These are phyloP conservation scores for Basileuterus tristriatus DNA, from an alignment of 2,797 vertebrate species.

Conservation along the genomic window DNA sequence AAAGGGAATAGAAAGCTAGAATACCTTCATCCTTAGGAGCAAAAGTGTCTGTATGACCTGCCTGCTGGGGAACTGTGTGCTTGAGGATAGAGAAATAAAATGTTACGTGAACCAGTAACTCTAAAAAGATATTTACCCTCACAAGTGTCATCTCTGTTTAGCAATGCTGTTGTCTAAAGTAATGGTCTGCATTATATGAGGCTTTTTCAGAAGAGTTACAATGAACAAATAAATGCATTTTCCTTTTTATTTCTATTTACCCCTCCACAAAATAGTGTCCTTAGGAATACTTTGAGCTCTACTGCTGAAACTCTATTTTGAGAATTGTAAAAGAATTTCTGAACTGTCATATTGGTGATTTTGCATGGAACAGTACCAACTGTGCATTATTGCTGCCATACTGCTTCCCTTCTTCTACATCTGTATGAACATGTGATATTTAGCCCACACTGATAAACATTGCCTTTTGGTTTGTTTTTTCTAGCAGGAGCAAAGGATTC, in stretches of 20 bases:
- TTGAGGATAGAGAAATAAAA: background rate
- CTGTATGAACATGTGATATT: rapidly evolving
- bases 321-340: background rate
- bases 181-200: background rate
- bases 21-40: background rate
- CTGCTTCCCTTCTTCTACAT: background rate
- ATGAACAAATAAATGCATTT: background rate
- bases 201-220: background rate
- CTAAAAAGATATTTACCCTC: background rate
- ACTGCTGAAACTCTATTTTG: background rate
- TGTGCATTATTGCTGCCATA: background rate
- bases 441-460: background rate
- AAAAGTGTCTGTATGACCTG: background rate
- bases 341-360: background rate
- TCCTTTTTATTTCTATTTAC: background rate
- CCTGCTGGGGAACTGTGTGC: background rate
- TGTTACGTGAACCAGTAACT: background rate
- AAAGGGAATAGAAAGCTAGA: background rate
- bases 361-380: background rate
- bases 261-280: background rate
- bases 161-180: background rate
- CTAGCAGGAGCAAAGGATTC: constrained; percentile 68
- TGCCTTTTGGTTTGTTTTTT: background rate
- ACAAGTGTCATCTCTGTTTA: background rate
- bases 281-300: background rate